Evolutionary conservation across 2,113 vertebrate genomes (phyloP), one percentile per base, ranked within the genome.

Genomic region (Brachyhypopomus gauderio): DNA sequence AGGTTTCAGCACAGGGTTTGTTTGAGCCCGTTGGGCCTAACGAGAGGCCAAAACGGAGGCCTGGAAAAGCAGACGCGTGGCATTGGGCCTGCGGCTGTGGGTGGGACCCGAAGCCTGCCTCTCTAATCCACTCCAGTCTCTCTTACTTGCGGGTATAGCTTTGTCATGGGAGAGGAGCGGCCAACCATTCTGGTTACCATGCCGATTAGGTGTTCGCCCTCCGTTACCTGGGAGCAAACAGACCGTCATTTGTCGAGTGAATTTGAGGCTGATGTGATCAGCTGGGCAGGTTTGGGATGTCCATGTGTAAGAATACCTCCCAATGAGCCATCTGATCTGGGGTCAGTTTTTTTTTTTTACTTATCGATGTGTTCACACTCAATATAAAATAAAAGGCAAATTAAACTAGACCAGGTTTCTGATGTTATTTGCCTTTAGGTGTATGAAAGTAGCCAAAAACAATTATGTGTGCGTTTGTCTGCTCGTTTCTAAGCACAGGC

Each of bases 91-190:
- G 12, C 5, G 62, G 64, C 30, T 20, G 11, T 0, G 38, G 52
- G 60, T 34, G 38, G 55, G 52, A 81, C 69, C 71, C 59, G 73
- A 76, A 88, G 86, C 82, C 88, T 89, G 88, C 85, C 84, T 87
- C 84, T 75, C 83, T 25, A 67, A 45, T 71, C 48, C 78, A 60
- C 52, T 79, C 41, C 59, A 59, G 58, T 75, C 83, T 89, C 84
- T 88, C 95, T 96, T 96, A 96, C 95, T 96, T 96, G 95, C 92
- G 95, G 92, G 93, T 93, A 96, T 89, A 96, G 92, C 85, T 95
- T 95, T 88, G 94, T 91, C 91, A 92, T 94, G 90, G 94, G 94
- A 89, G 94, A 93, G 85, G 95, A 94, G 89, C 89, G 93, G 88
- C 94, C 94, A 94, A 96, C 94, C 94, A 95, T 94, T 91, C 93